Evolutionary conservation across 37 sponge, comb jelly and placozoan genomes (phyloP).

Genomic region (Crambe crambe): DNA sequence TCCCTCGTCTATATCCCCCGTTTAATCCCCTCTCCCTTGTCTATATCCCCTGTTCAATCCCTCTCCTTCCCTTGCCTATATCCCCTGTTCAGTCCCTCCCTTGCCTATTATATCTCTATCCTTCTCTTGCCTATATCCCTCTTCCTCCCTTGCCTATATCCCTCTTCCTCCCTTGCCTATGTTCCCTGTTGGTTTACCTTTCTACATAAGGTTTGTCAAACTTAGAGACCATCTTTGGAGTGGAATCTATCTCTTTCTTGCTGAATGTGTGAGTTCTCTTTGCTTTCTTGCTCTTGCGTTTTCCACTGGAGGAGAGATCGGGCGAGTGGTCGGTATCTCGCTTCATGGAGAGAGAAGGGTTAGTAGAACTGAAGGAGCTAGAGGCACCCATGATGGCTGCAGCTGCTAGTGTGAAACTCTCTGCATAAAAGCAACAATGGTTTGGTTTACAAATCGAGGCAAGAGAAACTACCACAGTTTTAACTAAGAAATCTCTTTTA

Average conservation of each 20-base stretch:
- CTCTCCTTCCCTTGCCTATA: too few species aligned
- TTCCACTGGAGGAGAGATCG: neutral
- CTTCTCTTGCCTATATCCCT: too few species aligned
- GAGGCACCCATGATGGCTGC: constrained; percentile 70
- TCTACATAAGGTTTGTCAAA: constrained; percentile 11
- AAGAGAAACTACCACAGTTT: neutral
- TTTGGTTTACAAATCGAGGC: neutral
- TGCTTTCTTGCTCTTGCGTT: neutral
- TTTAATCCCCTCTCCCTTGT: too few species aligned
- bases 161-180: too few species aligned
- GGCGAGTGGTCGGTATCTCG: neutral
- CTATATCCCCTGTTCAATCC: too few species aligned
- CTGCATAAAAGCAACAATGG: constrained; percentile 5
- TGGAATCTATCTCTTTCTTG: constrained; percentile 61
- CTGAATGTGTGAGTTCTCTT: constrained; percentile 33
- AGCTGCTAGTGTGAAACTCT: constrained; percentile 55
- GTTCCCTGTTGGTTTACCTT: neutral
- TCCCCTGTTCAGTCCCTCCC: too few species aligned
- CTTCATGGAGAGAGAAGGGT: constrained; percentile 9
- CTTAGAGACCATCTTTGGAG: constrained; percentile 52
- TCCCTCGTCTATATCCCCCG: neutral
- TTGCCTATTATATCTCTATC: too few species aligned
- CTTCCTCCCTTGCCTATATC: too few species aligned
- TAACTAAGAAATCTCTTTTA: neutral
- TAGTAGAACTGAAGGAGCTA: constrained; percentile 31